Base-by-base conservation (phyloP, 1,140 invertebrate genomes). In the Cotesia typhae region DNA sequence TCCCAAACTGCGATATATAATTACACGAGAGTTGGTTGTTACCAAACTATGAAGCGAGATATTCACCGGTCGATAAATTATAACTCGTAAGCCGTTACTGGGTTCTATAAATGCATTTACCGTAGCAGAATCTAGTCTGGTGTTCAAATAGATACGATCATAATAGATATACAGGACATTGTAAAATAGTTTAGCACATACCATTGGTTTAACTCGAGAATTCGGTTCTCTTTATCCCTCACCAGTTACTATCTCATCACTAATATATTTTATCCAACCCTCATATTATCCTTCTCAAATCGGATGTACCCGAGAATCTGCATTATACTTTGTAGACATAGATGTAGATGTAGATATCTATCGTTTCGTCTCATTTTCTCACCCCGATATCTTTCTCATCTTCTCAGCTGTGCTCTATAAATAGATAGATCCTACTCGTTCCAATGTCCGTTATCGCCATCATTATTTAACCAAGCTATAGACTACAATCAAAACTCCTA, bases 1-100 rank as follows among this genome's bases (percentile, higher is more conserved):
- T 59, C 20, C 59, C 52, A 12, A 3, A 52, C 28, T 28, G 3
- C 28, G 28, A 28, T 28, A 28, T 28, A 28, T 28, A 28, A 28
- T 28, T 28, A 28, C 28, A 35, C 37, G 14, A 41, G 10, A 35
- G n/a, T n/a, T 51, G 52, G 64, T 68, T 71, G 79, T 81, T 84
- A 82, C 82, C 80, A 82, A 84, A 82, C 81, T 80, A 81, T 84
- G 81, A 82, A 82, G 57, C 73, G 28, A 75, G 79, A 81, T 82
- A 77, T 78, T 81, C 78, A 73, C 78, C 78, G 72, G 80, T 78
- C 79, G 81, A 82, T 82, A 82, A 77, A 59, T 59, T 28, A 17
- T 59, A 20, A 79, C 78, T 72, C 78, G 71, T 79, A 61, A 71
- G 10, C 41, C 41, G 6, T 6, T 47, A 10, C 41, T 47, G 41